A percentile compares a stretch with the other conserved stretches of the same genome.
These are phyloP conservation scores for Drosophila nannoptera DNA, from an alignment of 1,140 invertebrate species.

Conservation along the genomic window DNA sequence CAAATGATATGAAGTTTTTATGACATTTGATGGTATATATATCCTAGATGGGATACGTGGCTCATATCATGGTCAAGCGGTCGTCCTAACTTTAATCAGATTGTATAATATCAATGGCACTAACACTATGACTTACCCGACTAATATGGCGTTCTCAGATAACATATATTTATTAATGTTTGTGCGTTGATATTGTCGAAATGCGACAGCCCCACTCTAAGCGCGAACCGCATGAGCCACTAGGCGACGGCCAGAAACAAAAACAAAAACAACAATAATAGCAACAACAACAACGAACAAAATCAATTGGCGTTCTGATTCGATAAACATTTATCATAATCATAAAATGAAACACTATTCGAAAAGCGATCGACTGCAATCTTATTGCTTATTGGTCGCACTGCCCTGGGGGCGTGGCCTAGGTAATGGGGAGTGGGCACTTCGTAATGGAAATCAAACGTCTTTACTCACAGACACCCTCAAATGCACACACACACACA, in stretches of 20 bases:
- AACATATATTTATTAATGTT: constrained; percentile 71
- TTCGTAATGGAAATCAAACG: constrained; percentile 18
- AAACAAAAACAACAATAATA: constrained; percentile 27
- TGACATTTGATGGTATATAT: neutral
- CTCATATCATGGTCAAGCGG: neutral
- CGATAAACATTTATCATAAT: constrained; percentile 79
- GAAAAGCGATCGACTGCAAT: constrained; percentile 65
- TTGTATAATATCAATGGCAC: constrained; percentile 21
- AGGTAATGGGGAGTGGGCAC: constrained; percentile 31
- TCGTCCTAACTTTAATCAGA: constrained; percentile 17
- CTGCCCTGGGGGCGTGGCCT: constrained; percentile 48
- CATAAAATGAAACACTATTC: constrained; percentile 69
- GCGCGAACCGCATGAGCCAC: neutral
- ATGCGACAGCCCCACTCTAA: constrained; percentile 62
- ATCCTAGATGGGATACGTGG: constrained; percentile 1
- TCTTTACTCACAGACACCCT: neutral
- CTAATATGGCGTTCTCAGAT: constrained; percentile 72
- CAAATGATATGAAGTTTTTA: neutral
- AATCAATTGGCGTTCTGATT: constrained; percentile 72
- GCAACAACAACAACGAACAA: neutral
- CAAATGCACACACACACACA: neutral
- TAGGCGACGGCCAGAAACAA: constrained; percentile 15
- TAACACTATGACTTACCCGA: constrained; percentile 44
- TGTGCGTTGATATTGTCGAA: constrained; percentile 62
- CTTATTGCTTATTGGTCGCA: constrained; percentile 72